Base-by-base conservation (phyloP, 2,797 vertebrate genomes). In the Parauchenoglanis punctatus region DNA sequence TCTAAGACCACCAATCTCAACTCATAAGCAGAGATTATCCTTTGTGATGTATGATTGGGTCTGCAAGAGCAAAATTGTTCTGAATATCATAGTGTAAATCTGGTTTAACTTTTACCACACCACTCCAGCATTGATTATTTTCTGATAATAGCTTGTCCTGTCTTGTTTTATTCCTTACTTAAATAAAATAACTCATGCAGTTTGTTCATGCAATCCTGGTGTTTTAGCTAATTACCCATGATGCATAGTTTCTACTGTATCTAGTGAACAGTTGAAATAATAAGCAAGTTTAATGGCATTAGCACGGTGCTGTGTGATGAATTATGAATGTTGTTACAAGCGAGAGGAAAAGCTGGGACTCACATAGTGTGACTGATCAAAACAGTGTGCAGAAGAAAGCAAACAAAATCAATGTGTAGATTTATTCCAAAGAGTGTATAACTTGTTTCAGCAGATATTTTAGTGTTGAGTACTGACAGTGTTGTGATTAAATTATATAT, bases 191-290 rank as follows among this genome's bases (percentile, higher is more conserved):
- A 54, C 15, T 15, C 11, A 17, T 28, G 59, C 3, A 52, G 44
- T 72, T 85, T 25, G 7, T 63, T 80, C 20, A 63, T 81, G 67
- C 58, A 44, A 68, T 65, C 80, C 58, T 44, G 44, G 46, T 40
- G 44, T 35, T 83, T 76, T 76, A 76, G 46, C 23, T 59, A 31
- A 73, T 65, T 72, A 56, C 67, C 67, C 70, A 52, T 56, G 65
- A 85, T 82, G 52, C 87, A 81, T 23, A 52, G 73, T 25, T 61
- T 49, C 28, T 49, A 35, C 76, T 73, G 52, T 73, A 70, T 73
- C 83, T 75, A 61, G 44, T 28, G 40, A 67, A 87, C 59, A 83
- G 81, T 83, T 83, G 70, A 87, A 75, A 83, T 83, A 83, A 87
- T 87, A 75, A 75, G 86, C 23, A 28, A 40, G 54, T 63, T 83